Percentiles rank a stretch among this genome's conserved stretches.
Conservation (phyloP, 2,888 invertebrate genomes). For the Drosophila longiperda region DNA sequence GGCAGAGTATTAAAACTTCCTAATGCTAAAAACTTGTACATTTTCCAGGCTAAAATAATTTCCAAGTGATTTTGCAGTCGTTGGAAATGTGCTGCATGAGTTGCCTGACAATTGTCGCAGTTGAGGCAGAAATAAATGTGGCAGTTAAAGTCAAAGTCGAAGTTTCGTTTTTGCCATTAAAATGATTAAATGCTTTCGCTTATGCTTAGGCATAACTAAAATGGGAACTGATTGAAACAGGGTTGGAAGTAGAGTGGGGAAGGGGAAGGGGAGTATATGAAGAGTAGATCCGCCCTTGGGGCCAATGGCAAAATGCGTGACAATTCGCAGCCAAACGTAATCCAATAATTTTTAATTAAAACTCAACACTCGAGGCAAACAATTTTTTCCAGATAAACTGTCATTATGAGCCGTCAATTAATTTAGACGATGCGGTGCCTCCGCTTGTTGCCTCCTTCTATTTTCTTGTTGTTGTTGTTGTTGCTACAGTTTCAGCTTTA, state of each 20-base stretch:
- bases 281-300: constrained; percentile 2
- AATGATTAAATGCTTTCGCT: constrained; percentile 83
- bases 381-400: constrained; percentile 81
- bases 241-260: constrained; percentile 9
- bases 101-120: constrained; percentile 66
- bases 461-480: constrained; percentile 6
- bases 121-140: background rate
- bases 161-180: constrained; percentile 73
- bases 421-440: constrained; percentile 69
- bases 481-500: constrained; percentile 68
- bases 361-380: constrained; percentile 80
- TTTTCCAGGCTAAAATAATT: constrained; percentile 4
- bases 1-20: background rate
- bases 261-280: background rate
- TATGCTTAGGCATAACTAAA: constrained; percentile 83
- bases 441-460: constrained; percentile 24
- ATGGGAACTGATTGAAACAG: constrained; percentile 39
- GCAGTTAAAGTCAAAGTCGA: constrained; percentile 18
- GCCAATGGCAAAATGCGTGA: constrained; percentile 61
- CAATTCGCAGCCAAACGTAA: constrained; percentile 69
- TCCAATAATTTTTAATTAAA: constrained; percentile 81
- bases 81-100: constrained; percentile 47
- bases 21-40: background rate
- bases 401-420: constrained; percentile 82
- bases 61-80: constrained; percentile 14